A percentile compares a stretch with the other conserved stretches of the same genome.
Evolutionary conservation across 2,113 vertebrate species (phyloP).

Genomic region (Platichthys stellatus): DNA sequence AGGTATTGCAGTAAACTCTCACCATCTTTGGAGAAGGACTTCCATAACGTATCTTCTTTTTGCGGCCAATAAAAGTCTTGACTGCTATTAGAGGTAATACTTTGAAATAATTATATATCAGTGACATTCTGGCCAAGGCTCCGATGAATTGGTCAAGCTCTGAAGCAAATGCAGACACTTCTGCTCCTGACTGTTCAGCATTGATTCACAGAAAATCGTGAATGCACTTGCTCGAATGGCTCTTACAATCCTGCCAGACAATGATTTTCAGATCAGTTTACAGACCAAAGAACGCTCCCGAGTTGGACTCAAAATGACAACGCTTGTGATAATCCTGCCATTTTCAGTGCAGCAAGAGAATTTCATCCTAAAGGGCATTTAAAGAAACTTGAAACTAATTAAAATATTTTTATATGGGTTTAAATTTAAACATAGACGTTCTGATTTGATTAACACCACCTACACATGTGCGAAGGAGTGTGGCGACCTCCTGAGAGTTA

Average conservation of each 20-base stretch:
- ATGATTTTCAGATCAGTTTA: slow-evolving; percentile 5
- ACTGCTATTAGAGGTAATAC: no score
- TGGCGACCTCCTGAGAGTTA: slow-evolving; percentile 23
- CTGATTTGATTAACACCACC: slow-evolving; percentile 30
- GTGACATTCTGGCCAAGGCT: no score
- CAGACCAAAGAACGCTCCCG: neutral
- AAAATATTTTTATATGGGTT: slow-evolving; percentile 22
- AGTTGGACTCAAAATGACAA: slow-evolving; percentile 3
- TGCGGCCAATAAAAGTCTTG: no score
- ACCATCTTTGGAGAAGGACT: no score
- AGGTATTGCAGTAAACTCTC: no score
- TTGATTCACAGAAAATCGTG: neutral
- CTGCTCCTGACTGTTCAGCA: no score
- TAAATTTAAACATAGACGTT: slow-evolving; percentile 30
- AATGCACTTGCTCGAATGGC: neutral
- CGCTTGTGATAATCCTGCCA: slow-evolving; percentile 20
- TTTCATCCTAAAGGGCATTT: slow-evolving; percentile 1
- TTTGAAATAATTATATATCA: neutral
- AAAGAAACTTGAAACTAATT: slow-evolving; percentile 3
- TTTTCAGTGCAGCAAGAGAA: slow-evolving; percentile 4
- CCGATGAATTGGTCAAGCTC: no score
- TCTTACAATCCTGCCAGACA: neutral
- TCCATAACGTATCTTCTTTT: no score
- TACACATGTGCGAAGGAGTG: slow-evolving; percentile 2
- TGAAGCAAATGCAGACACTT: no score